Evolutionary conservation across 2,797 vertebrate species (phyloP).

Genomic region (Malurus leucopterus): DNA sequence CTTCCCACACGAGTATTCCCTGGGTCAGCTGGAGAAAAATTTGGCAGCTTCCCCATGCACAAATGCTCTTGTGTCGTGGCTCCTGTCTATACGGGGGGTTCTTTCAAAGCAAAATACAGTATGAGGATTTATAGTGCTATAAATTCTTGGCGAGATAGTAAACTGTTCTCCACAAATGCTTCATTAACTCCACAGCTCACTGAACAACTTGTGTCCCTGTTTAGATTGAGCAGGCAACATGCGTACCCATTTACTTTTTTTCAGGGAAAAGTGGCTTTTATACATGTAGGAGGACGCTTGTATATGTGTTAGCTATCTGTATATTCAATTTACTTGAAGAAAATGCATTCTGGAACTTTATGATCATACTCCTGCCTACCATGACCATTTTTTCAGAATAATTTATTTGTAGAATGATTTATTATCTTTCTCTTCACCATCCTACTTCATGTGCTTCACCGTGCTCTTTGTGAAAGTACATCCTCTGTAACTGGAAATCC

Average conservation of each 20-base stretch:
- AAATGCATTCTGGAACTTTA: neutral
- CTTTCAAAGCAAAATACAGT: neutral
- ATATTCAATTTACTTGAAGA: neutral
- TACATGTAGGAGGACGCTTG: neutral
- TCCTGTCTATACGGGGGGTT: neutral
- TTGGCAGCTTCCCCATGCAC: neutral
- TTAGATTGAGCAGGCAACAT: neutral
- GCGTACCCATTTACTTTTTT: neutral
- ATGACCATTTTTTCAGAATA: conserved; percentile 10
- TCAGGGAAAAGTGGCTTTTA: neutral
- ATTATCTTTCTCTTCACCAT: conserved; percentile 6
- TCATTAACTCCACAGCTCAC: conserved; percentile 6
- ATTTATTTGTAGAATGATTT: conserved; percentile 19
- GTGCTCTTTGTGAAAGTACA: conserved; percentile 7
- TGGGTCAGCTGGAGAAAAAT: neutral
- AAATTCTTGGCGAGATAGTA: neutral
- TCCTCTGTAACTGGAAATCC: conserved; percentile 18
- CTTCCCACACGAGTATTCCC: neutral
- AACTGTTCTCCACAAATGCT: neutral
- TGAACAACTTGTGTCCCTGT: neutral
- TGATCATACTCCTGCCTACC: neutral
- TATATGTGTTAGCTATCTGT: neutral
- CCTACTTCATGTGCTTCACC: neutral
- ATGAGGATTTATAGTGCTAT: conserved; percentile 12
- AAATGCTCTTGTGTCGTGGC: neutral